Evolutionary conservation across 2,888 invertebrate species (phyloP), one percentile per base, ranked within the genome.

Genomic region (Phlogophora meticulosa): DNA sequence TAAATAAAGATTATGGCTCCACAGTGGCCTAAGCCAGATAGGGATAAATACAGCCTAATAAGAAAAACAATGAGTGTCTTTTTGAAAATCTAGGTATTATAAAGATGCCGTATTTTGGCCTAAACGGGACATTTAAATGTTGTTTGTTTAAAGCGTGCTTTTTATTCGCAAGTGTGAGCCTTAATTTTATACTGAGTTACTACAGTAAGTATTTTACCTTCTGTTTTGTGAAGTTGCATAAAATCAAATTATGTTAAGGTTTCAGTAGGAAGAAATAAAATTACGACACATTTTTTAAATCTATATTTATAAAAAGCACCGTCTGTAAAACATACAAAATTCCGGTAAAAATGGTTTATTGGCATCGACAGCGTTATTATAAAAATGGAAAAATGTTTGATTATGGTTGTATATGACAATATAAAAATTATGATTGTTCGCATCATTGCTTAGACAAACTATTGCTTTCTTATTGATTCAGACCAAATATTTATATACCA

Each of bases 281-380:
- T 72, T 28, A 52, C 17, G n/a, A 51, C 51, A 61, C 72, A 72
- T 85, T 85, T 82, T 88, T 90, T 73, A 74, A 82, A 83, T 90
- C 86, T 94, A 91, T 94, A 94, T 95, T 94, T 94, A 93, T 93
- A 93, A 93, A 94, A 95, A 95, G 95, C 95, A 95, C 95, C 95
- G 92, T 94, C 93, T 93, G 94, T 95, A 94, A 93, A 94, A 93
- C 93, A 92, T 94, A 94, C 92, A 94, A 95, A 94, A 90, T 91
- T 92, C 88, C 87, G 90, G 89, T 93, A 91, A 91, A 90, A 91
- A 91, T 86, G 81, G 86, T 90, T 92, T 90, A 91, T 93, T 93
- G 93, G 92, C 93, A 91, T 93, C 90, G 81, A 90, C 87, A 90
- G 91, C 90, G 82, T 89, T 90, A 86, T 86, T 93, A 93, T 90